Base-by-base conservation (phyloP, 2,113 vertebrate genomes). In the Esox niger region DNA sequence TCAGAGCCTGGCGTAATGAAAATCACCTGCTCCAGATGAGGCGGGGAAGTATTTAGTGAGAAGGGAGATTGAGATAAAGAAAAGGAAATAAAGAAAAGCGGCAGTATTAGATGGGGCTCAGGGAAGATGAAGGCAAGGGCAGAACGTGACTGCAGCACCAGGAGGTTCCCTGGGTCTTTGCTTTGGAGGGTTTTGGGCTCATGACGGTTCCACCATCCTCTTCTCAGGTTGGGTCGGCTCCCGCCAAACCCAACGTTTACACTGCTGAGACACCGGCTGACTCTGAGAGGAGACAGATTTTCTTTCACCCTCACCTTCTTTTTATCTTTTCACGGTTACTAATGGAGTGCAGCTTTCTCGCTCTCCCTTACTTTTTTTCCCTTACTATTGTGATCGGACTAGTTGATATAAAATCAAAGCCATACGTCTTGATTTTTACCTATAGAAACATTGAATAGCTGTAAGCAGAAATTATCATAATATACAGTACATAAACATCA, bases 11-110 rank as follows among this genome's bases (percentile, higher is more conserved):
- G 65, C 59, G 61, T 89, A 88, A 88, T 89, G 77, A 76, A 88
- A 88, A 88, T 86, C 86, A 88, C 84, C 83, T 85, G 87, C 79
- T 25, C 69, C 68, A 59, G 55, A 21, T 69, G 79, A 80, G 68
- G 75, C 71, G 2, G 69, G 63, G 63, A 87, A 76, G 75, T 84
- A 82, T 81, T 82, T 87, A 62, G 73, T 80, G 79, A 78, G 77
- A 84, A 83, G 82, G 74, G 75, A 86, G 9, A 62, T 69, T 63
- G 32, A 76, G 68, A 82, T 71, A 74, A 65, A 66, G 43, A 23
- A 43, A 67, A 31, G 64, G 68, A 76, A 75, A 57, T 32, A 15
- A 21, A 55, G 60, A 64, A 30, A 76, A 68, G 63, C 23, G 25
- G 49, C 23, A 63, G 57, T 52, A 70, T 81, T 73, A 65, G 58